phyloP scores from a whole-genome alignment of 1,140 invertebrate genomes.

The Chironomus striatipennis region DNA sequence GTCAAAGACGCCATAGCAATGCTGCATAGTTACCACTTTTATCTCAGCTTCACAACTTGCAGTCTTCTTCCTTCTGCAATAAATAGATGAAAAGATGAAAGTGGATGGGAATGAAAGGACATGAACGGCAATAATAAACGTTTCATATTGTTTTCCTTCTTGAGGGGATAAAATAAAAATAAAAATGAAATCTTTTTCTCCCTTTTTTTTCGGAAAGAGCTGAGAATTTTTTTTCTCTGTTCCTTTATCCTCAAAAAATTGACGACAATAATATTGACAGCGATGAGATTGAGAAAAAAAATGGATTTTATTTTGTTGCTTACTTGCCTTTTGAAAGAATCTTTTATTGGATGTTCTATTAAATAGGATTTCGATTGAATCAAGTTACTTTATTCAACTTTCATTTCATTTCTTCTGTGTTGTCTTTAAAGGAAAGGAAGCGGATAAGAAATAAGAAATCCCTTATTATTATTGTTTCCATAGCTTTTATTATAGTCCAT shows the following conservation, averaged over 20 bases:
- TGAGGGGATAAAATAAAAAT: background rate
- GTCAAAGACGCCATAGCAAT: too few species aligned
- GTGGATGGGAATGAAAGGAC: background rate
- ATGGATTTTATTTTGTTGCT: background rate
- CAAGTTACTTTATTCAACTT: conserved; percentile 5
- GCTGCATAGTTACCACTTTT: too few species aligned
- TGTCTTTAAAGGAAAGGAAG: background rate
- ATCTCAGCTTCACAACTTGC: too few species aligned
- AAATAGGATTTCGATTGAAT: conserved; percentile 21
- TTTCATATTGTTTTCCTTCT: background rate
- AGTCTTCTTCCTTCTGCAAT: background rate
- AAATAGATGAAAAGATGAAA: background rate
- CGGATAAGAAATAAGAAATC: background rate
- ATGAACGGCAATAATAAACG: background rate
- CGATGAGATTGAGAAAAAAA: background rate
- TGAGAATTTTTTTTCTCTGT: too few species aligned
- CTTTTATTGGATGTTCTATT: conserved; percentile 6
- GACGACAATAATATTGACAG: conserved; percentile 20
- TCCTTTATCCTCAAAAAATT: background rate
- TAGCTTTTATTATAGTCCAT: too few species aligned
- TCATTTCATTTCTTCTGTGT: background rate
- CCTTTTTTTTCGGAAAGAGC: too few species aligned
- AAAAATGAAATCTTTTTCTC: too few species aligned
- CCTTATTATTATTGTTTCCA: conserved; percentile 3
- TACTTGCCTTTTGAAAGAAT: background rate